Evolutionary conservation across 2,113 vertebrate genomes (phyloP).

Genomic region (Gambusia affinis): DNA sequence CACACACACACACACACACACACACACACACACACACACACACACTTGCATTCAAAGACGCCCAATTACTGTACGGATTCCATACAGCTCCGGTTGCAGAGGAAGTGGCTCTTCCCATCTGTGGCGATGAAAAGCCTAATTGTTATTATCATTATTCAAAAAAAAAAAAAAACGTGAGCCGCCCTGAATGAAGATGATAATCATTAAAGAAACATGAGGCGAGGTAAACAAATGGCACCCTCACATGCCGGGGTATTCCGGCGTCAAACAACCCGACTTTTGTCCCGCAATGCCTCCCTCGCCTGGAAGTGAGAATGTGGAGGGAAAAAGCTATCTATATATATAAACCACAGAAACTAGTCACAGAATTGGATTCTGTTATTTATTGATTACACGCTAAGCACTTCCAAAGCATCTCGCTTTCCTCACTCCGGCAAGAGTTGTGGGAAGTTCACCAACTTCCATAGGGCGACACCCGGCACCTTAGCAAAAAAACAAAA

Average conservation of each 20-base stretch:
- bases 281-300: constrained; percentile 67
- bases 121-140: constrained; percentile 80
- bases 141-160: constrained; percentile 85
- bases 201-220: constrained; percentile 93
- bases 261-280: constrained; percentile 81
- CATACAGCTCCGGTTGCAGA: constrained; percentile 69
- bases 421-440: constrained; percentile 77
- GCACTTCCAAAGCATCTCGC: constrained; percentile 82
- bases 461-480: constrained; percentile 83
- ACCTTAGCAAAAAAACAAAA: constrained; percentile 26
- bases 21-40: constrained; percentile 21
- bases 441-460: constrained; percentile 74
- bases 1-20: constrained; percentile 13
- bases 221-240: constrained; percentile 84
- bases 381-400: constrained; percentile 93
- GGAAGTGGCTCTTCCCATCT: constrained; percentile 80
- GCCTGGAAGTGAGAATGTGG: constrained; percentile 49
- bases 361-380: constrained; percentile 81
- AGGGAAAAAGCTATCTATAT: neutral
- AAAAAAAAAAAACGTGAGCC: constrained; percentile 48
- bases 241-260: constrained; percentile 83
- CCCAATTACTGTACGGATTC: constrained; percentile 80
- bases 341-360: constrained; percentile 50
- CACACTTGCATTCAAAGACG: constrained; percentile 75
- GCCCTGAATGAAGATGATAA: constrained; percentile 86